Percentiles rank a stretch among this genome's conserved stretches.
phyloP scores from a whole-genome alignment of 2,113 vertebrate species.

The Cololabis saira region DNA sequence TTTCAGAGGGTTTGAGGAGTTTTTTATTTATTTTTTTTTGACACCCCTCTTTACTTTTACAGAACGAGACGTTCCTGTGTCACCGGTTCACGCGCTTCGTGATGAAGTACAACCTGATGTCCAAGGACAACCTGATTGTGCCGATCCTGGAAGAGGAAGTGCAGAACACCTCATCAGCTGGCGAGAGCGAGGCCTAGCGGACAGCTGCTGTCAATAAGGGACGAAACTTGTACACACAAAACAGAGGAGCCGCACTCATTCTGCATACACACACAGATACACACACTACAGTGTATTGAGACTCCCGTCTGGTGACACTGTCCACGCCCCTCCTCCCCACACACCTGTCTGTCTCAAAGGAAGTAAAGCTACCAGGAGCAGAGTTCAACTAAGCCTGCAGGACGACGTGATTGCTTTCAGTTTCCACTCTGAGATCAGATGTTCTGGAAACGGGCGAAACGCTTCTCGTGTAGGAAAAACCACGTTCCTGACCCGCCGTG shows the following conservation, averaged over 20 bases:
- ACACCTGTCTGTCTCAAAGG: constrained; percentile 58
- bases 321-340: constrained; percentile 43
- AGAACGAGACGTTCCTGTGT: constrained; percentile 99
- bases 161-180: constrained; percentile 90
- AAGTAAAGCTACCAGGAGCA: constrained; percentile 32
- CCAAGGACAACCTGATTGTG: constrained; percentile 99
- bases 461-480: constrained; percentile 36
- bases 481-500: constrained; percentile 11
- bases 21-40: background rate
- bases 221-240: constrained; percentile 37
- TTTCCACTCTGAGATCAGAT: constrained; percentile 3
- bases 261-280: constrained; percentile 22
- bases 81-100: constrained; percentile 98
- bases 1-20: no score
- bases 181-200: constrained; percentile 94
- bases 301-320: constrained; percentile 63
- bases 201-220: constrained; percentile 46
- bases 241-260: constrained; percentile 33
- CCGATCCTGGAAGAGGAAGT: constrained; percentile 99
- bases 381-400: constrained; percentile 39
- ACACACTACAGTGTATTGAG: constrained; percentile 58
- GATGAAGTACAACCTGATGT: constrained; percentile 99
- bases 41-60: constrained; percentile 16
- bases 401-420: constrained; percentile 5
- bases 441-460: constrained; percentile 33